phyloP scores from a whole-genome alignment of 1,140 invertebrate species.

The Portunus trituberculatus region DNA sequence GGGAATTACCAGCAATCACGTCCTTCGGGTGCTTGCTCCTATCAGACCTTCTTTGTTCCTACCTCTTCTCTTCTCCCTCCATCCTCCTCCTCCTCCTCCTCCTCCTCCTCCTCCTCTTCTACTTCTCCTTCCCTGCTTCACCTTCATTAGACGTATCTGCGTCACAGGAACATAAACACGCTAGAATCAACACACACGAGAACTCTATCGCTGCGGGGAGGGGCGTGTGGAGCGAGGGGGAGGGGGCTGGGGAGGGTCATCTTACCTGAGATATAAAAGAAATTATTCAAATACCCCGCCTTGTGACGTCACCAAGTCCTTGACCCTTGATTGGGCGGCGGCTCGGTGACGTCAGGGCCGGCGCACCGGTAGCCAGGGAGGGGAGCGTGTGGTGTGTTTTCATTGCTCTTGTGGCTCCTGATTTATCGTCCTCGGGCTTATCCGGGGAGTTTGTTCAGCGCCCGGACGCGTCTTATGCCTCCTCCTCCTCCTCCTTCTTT shows the following conservation, averaged over 20 bases:
- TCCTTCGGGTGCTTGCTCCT: background rate
- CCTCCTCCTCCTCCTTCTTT: background rate
- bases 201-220: background rate
- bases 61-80: background rate
- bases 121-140: background rate
- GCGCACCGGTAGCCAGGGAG: background rate
- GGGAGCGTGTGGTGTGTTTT: conserved; percentile 9
- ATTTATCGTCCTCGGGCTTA: background rate
- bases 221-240: background rate
- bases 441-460: background rate
- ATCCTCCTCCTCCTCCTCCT: background rate
- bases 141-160: background rate
- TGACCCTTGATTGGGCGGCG: background rate
- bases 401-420: background rate
- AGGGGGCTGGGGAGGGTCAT: background rate
- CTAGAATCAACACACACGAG: conserved; percentile 5
- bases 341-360: background rate
- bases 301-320: background rate
- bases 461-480: background rate
- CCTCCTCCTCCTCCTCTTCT: background rate
- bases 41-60: conserved; percentile 12
- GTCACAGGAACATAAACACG: background rate
- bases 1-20: background rate
- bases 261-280: background rate
- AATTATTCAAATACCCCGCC: conserved; percentile 22